These are phyloP conservation scores for Hemiprocne comata DNA, from an alignment of 2,113 vertebrate genomes.

Conservation along the genomic window DNA sequence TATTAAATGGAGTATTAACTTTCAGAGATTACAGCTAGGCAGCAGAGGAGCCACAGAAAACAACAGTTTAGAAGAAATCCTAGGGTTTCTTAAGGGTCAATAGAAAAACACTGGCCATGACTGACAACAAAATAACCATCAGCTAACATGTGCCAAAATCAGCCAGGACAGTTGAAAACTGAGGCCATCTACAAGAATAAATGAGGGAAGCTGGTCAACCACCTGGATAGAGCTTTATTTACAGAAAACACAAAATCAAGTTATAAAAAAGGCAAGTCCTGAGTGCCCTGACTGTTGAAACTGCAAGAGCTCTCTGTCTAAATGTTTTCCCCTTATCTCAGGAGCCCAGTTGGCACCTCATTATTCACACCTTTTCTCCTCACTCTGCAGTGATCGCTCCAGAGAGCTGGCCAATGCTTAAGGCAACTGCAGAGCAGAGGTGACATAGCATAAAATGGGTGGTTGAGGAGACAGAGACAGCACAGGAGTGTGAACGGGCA, in stretches of 20 bases:
- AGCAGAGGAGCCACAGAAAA: neutral
- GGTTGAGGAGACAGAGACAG: accelerated
- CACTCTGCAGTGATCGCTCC: accelerated
- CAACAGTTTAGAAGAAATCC: neutral
- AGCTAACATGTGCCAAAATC: neutral
- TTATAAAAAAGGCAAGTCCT: neutral
- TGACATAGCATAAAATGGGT: accelerated
- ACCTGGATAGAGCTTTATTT: neutral
- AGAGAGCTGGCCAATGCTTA: accelerated
- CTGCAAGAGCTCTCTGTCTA: neutral
- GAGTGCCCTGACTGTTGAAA: accelerated
- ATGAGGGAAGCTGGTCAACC: neutral
- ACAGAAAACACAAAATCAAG: neutral
- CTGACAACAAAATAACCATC: neutral
- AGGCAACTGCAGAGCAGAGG: accelerated
- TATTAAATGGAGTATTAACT: neutral
- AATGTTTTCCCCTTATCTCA: neutral
- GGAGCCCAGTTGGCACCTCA: neutral
- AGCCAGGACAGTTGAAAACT: neutral
- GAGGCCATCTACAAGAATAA: neutral
- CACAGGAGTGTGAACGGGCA: accelerated
- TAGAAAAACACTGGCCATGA: neutral
- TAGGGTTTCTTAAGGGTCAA: neutral
- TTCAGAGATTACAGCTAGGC: neutral
- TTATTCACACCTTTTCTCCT: neutral